Conservation (phyloP, 2,888 invertebrate genomes). For the Cerastoderma edule region DNA sequence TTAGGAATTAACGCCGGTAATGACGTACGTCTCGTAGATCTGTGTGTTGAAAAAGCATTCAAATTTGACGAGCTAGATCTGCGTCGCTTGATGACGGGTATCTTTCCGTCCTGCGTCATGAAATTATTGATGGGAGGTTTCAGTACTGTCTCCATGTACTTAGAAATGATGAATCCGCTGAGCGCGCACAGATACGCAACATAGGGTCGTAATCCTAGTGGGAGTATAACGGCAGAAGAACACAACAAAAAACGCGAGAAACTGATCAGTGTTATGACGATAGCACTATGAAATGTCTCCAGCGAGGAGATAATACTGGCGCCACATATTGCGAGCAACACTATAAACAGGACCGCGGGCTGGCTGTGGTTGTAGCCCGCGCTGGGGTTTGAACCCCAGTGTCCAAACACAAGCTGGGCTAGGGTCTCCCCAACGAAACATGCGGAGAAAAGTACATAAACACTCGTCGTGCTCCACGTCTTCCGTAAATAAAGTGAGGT, state of each 20-base stretch:
- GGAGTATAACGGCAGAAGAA: slow-evolving; percentile 77
- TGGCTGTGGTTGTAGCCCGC: slow-evolving; percentile 58
- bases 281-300: slow-evolving; percentile 78
- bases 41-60: slow-evolving; percentile 76
- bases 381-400: slow-evolving; percentile 33
- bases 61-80: slow-evolving; percentile 80
- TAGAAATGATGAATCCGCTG: slow-evolving; percentile 80
- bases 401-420: slow-evolving; percentile 73
- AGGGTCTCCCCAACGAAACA: slow-evolving; percentile 82
- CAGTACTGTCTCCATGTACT: slow-evolving; percentile 82
- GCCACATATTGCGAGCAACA: slow-evolving; percentile 76
- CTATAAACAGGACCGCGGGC: slow-evolving; percentile 76
- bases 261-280: slow-evolving; percentile 79
- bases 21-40: slow-evolving; percentile 82
- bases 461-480: slow-evolving; percentile 82
- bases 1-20: slow-evolving; percentile 82
- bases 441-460: slow-evolving; percentile 82
- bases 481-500: slow-evolving; percentile 80
- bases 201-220: slow-evolving; percentile 77
- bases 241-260: slow-evolving; percentile 81
- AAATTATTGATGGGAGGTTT: slow-evolving; percentile 78
- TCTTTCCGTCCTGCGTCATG: slow-evolving; percentile 81
- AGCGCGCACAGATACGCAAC: slow-evolving; percentile 81
- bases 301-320: slow-evolving; percentile 81
- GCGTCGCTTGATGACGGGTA: slow-evolving; percentile 81